A percentile compares a stretch with the other conserved stretches of the same genome.
Conservation (phyloP, 2,113 vertebrate species). For the Megaptera novaeangliae region DNA sequence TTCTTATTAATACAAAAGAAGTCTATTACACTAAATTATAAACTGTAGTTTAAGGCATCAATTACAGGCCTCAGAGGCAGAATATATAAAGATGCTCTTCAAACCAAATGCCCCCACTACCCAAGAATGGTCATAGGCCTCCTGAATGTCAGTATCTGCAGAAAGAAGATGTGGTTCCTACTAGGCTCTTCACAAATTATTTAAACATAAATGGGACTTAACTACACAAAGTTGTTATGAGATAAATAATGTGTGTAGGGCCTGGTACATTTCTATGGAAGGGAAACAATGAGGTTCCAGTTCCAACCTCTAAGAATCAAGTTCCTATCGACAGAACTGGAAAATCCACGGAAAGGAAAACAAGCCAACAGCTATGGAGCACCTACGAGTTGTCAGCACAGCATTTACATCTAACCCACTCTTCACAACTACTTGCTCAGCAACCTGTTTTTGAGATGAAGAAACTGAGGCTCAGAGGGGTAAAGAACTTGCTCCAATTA, state of each 20-base stretch:
- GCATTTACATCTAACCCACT: neutral
- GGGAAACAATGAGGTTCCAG: neutral
- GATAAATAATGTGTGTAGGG: neutral
- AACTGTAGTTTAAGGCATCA: conserved; percentile 15
- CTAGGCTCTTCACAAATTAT: neutral
- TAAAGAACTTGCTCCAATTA: neutral
- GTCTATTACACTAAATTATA: conserved; percentile 49
- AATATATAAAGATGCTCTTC: conserved; percentile 26
- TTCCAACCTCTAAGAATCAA: neutral
- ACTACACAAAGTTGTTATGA: neutral
- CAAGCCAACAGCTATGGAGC: neutral
- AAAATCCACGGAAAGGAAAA: neutral
- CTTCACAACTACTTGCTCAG: neutral
- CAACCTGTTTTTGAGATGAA: neutral
- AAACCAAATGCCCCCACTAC: neutral
- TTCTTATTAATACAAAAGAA: conserved; percentile 59
- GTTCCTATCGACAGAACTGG: neutral
- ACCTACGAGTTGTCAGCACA: neutral
- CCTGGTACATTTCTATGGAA: neutral
- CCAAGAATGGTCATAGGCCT: neutral
- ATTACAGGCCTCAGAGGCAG: conserved; percentile 31
- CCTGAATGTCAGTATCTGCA: neutral
- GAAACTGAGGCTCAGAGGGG: neutral
- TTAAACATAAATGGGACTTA: neutral
- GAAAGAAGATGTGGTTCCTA: neutral